Base-by-base conservation (phyloP, 1,140 invertebrate species). In the Delia radicum region DNA sequence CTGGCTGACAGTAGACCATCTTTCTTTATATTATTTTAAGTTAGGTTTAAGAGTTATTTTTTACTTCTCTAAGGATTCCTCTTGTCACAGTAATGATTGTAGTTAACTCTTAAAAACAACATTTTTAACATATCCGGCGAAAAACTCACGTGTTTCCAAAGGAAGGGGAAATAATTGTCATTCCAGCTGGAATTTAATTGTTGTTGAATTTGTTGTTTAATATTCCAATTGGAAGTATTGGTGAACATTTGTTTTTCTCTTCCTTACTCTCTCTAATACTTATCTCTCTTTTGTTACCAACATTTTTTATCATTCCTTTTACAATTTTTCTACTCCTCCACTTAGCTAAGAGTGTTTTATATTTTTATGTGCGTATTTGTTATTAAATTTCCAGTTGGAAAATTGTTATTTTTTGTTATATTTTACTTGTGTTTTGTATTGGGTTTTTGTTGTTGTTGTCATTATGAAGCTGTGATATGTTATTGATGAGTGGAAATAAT, bases 141-240 rank as follows among this genome's bases (percentile, higher is more conserved):
- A 37, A 37, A 69, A 33, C 29, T 69, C 29, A 69, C 65, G 65
- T 69, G 65, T 69, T 37, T 69, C 65, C 65, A 18, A 21, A 24
- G 37, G 21, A 69, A 69, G 65, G 65, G 65, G 65, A 69, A 69
- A 21, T 69, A 21, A 21, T 63, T 10, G 2, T 24, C 3, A 13
- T 33, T 69, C 29, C 65, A 69, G 4, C 0, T 67, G 63, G n/a
- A 67, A 29, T 8, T 18, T 18, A 13, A 67, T 8, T 67, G 63
- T 28, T 67, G 24, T 13, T 29, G 28, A 31, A 18, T 65, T 27
- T 65, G 4, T 21, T 24, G 18, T 24, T 62, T 26, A 21, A 21
- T 8, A 26, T 37, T 37, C 28, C 63, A 63, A 3, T 31, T 18
- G 0, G n/a, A 1, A 7, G 10, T 55, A 1, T 55, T 55, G 18